These are phyloP conservation scores for Gallinago nigripennis DNA, from an alignment of 2,797 vertebrate species.

Conservation along the genomic window DNA sequence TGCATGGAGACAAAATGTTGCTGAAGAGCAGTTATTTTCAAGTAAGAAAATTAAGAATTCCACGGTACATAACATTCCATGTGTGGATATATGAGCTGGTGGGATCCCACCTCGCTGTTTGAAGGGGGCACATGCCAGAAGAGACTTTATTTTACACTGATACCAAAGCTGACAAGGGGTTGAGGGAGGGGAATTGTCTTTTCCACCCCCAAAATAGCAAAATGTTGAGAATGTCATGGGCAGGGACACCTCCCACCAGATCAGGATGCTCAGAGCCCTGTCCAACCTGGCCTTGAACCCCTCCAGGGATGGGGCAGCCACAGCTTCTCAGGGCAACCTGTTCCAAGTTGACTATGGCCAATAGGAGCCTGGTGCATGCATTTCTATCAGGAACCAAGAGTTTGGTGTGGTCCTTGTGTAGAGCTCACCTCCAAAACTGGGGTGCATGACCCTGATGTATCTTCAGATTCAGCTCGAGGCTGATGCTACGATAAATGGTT, in stretches of 20 bases:
- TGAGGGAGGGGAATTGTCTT: not conserved
- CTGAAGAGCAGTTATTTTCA: not conserved
- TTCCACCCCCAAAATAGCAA: not conserved
- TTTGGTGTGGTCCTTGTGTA: not conserved
- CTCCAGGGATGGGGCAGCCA: not conserved
- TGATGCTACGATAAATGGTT: not conserved
- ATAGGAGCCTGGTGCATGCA: not conserved
- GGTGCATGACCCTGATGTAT: not conserved
- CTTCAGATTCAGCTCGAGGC: not conserved
- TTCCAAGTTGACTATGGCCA: not conserved
- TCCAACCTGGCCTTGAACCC: not conserved
- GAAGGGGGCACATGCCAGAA: not conserved
- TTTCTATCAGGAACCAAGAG: not conserved
- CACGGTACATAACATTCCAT: not conserved
- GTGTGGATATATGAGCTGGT: not conserved
- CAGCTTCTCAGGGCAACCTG: not conserved
- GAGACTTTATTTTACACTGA: not conserved
- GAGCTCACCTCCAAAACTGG: not conserved
- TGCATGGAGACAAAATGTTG: not conserved
- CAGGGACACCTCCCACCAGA: not conserved
- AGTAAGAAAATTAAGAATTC: not conserved
- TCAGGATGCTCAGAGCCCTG: not conserved
- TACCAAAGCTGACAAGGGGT: not conserved
- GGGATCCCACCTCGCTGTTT: not conserved
- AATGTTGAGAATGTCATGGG: not conserved